Conservation (phyloP, 2,888 invertebrate genomes). For the Diarsia dahlii region DNA sequence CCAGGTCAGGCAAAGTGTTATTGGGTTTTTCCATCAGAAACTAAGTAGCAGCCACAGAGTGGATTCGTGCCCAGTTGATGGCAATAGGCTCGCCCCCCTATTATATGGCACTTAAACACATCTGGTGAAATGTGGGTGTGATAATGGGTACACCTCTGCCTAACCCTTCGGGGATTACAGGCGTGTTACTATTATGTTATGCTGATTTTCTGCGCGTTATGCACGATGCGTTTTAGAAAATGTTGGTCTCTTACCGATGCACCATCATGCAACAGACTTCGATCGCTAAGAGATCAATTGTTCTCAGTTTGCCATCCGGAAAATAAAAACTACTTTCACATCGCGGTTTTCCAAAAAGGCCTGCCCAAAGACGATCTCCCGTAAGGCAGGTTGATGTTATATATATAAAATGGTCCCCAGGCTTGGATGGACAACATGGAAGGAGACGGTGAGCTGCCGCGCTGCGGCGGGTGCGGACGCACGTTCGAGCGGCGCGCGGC, state of each 20-base stretch:
- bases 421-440: slow-evolving; percentile 93
- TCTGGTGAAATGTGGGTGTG: no score
- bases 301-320: background rate
- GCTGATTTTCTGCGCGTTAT: background rate
- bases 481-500: slow-evolving; percentile 94
- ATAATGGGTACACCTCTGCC: no score
- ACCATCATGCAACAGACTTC: background rate
- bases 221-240: background rate
- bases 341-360: background rate
- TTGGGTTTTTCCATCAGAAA: no score
- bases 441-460: slow-evolving; percentile 91
- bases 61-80: no score
- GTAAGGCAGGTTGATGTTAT: background rate
- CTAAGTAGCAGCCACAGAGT: no score
- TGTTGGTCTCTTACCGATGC: background rate
- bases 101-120: no score
- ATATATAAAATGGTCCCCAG: slow-evolving; percentile 49
- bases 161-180: no score
- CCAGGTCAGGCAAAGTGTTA: no score
- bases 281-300: background rate
- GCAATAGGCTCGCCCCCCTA: no score
- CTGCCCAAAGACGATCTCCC: background rate
- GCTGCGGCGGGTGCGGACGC: slow-evolving; percentile 93
- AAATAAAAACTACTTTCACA: background rate
- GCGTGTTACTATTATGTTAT: background rate